Conservation (phyloP, 1,140 invertebrate species). For the Frieseomelitta varia region DNA sequence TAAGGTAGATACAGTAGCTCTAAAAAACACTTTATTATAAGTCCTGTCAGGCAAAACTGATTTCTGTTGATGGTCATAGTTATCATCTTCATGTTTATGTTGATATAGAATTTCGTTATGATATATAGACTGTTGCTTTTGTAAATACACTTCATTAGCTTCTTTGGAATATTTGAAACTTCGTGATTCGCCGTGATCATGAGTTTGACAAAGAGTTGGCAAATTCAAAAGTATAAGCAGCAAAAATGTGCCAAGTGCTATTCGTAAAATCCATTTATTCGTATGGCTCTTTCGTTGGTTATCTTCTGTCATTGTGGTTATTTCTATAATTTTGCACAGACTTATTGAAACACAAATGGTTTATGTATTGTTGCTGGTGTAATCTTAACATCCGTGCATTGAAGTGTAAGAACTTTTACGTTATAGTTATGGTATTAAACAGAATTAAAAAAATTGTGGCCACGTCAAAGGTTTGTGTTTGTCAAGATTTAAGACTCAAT, state of each 20-base stretch:
- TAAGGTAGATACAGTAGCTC: conserved; percentile 93
- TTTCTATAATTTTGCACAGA: background rate
- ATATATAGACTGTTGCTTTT: conserved; percentile 77
- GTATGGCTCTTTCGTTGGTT: background rate
- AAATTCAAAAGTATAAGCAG: conserved; percentile 79
- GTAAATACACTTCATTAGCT: conserved; percentile 85
- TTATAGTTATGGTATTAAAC: background rate
- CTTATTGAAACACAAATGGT: background rate
- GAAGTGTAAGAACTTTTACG: background rate
- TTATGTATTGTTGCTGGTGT: background rate
- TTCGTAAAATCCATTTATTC: conserved; percentile 51
- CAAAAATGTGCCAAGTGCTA: conserved; percentile 51
- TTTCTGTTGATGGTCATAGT: conserved; percentile 18
- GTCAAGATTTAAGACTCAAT: no score
- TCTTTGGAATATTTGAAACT: conserved; percentile 89
- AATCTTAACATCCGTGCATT: conserved; percentile 45
- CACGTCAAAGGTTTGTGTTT: background rate
- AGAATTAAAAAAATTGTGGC: background rate
- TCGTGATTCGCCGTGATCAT: conserved; percentile 82
- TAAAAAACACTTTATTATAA: conserved; percentile 86
- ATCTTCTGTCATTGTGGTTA: conserved; percentile 19
- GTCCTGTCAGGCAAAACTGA: conserved; percentile 58
- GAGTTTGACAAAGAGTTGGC: conserved; percentile 75
- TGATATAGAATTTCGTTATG: conserved; percentile 61
- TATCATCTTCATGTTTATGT: conserved; percentile 64